These are phyloP conservation scores for Platichthys flesus DNA, from an alignment of 2,113 vertebrate species.

Conservation along the genomic window DNA sequence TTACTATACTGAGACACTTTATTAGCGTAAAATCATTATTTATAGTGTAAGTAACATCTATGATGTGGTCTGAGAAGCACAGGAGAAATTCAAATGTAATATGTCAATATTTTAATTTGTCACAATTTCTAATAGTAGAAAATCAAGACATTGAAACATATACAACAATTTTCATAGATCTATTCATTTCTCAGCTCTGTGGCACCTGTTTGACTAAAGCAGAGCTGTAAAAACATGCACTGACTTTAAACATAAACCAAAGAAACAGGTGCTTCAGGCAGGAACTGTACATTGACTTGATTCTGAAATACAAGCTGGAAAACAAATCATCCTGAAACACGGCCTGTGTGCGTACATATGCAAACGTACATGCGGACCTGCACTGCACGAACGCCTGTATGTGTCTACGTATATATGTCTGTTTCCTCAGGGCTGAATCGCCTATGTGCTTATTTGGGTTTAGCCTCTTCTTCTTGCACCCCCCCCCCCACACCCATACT, in stretches of 20 bases:
- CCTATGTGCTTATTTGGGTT: slow-evolving; percentile 21
- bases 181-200: background rate
- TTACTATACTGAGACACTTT: no score
- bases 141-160: no score
- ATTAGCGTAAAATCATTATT: no score
- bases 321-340: slow-evolving; percentile 24
- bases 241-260: background rate
- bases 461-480: slow-evolving; percentile 1
- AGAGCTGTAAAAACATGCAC: slow-evolving; percentile 1
- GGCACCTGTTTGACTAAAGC: background rate
- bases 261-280: slow-evolving; percentile 14
- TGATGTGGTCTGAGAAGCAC: no score
- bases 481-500: slow-evolving; percentile 9
- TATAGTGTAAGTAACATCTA: no score
- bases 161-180: background rate
- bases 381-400: slow-evolving; percentile 2
- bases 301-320: slow-evolving; percentile 47
- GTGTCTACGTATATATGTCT: background rate
- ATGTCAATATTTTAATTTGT: no score
- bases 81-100: no score
- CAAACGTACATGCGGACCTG: background rate
- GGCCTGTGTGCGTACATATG: slow-evolving; percentile 14
- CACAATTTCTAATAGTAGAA: no score
- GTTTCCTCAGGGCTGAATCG: background rate
- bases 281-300: slow-evolving; percentile 25